Percentiles rank a stretch among this genome's conserved stretches.
Conservation (phyloP, 2,797 vertebrate genomes). For the Salmo trutta region DNA sequence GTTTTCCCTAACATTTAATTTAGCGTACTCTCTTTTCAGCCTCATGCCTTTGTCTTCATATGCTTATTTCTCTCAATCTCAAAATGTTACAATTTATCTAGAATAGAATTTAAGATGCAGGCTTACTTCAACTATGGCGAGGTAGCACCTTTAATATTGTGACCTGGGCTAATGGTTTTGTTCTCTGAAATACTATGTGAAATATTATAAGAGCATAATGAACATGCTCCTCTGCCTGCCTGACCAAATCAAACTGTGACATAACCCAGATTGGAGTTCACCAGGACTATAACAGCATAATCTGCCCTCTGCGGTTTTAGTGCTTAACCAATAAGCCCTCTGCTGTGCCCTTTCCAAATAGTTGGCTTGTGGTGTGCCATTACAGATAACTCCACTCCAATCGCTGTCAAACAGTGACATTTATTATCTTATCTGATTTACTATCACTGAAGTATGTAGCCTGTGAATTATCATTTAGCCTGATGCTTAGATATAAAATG, state of each 20-base stretch:
- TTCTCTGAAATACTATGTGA: conserved; percentile 3
- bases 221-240: background rate
- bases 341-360: conserved; percentile 32
- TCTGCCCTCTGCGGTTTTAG: conserved; percentile 34
- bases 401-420: conserved; percentile 13
- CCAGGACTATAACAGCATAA: conserved; percentile 43
- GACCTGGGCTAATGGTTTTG: background rate
- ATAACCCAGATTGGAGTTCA: conserved; percentile 38
- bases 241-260: conserved; percentile 2
- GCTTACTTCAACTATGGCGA: background rate
- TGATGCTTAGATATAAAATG: background rate
- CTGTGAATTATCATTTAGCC: background rate
- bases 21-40: background rate
- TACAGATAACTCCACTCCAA: conserved; percentile 25
- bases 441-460: background rate
- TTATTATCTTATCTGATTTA: background rate
- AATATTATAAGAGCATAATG: background rate
- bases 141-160: background rate
- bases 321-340: conserved; percentile 46
- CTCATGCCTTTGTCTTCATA: background rate
- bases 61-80: background rate
- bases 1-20: background rate
- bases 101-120: background rate
- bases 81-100: background rate
- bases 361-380: conserved; percentile 19